Conservation (phyloP, 2,797 vertebrate genomes). For the Lerista edwardsae region DNA sequence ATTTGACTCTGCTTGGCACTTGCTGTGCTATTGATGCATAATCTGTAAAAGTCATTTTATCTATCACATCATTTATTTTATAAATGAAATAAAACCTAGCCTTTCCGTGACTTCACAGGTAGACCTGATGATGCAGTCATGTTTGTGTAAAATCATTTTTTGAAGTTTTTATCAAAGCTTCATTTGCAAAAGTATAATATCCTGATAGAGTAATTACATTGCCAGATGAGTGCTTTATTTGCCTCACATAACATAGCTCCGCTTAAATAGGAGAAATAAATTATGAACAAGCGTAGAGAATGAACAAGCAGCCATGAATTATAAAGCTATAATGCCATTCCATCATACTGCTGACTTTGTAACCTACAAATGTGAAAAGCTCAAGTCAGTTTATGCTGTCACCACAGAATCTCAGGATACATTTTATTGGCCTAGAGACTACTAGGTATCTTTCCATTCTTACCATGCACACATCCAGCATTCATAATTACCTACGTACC, state of each 20-base stretch:
- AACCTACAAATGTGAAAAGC: slow-evolving; percentile 15
- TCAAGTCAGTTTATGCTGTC: slow-evolving; percentile 8
- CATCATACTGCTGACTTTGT: not conserved
- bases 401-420: not conserved
- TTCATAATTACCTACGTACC: not conserved
- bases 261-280: slow-evolving; percentile 25
- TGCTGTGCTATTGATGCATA: not conserved
- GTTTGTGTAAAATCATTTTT: slow-evolving; percentile 12
- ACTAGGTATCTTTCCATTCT: slow-evolving; percentile 22
- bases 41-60: not conserved
- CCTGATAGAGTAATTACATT: slow-evolving; percentile 6
- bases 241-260: not conserved
- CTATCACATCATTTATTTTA: not conserved
- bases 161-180: not conserved
- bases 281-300: slow-evolving; percentile 3
- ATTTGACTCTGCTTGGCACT: not conserved
- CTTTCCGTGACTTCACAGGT: not conserved
- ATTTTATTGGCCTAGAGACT: slow-evolving; percentile 7
- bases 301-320: slow-evolving; percentile 6
- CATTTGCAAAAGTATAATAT: not conserved
- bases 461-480: not conserved
- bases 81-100: slow-evolving; percentile 4
- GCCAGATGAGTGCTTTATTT: slow-evolving; percentile 12
- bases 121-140: not conserved
- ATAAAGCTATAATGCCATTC: slow-evolving; percentile 4